Base-by-base conservation (phyloP, 2,888 invertebrate species). In the Embidobia sp. region DNA sequence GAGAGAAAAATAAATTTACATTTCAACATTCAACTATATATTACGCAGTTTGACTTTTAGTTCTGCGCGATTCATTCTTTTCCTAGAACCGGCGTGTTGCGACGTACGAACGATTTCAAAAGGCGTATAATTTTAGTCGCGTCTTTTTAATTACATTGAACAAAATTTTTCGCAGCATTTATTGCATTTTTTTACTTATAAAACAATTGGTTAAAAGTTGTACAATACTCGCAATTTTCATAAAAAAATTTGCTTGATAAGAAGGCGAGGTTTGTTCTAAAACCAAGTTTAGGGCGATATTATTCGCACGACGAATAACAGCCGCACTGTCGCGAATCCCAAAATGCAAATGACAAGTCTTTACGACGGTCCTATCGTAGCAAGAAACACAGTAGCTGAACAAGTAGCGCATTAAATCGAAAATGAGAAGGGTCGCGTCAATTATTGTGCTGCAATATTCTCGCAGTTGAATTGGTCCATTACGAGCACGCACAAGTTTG, bases 341-440 rank as follows among this genome's bases (percentile, higher is more conserved):
- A 26, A 53, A 37, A 55, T 37, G 53, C 26, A 55, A 55, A 57
- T 42, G 27, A 19, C 10, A 18, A 37, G 31, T 33, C 29, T 40
- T 49, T 40, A 49, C 16, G 29, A 26, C 5, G 1, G 2, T 27
- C 27, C 26, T 16, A 40, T 49, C 33, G 19, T 26, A 53, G 26
- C 33, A 42, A 46, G 35, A 66, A 66, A 46, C 18, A 46, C 29
- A 10, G 6, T 35, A 10, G 44, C 22, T 35, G 59, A 59, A 48
- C 29, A 59, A 57, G 69, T 49, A 42, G 57, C 49, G 57, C 49
- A 59, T 69, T 57, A 49, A 49, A 69, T 37, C 31, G 35, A 31
- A 59, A 57, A 57, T 69, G 49, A 69, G 35, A 37, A 63, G 42
- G 64, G 46, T 33, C 35, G 46, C 35, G 55, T 55, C 55, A 55